Evolutionary conservation across 2,888 invertebrate species (phyloP).

Genomic region (Drosophila picticornis): DNA sequence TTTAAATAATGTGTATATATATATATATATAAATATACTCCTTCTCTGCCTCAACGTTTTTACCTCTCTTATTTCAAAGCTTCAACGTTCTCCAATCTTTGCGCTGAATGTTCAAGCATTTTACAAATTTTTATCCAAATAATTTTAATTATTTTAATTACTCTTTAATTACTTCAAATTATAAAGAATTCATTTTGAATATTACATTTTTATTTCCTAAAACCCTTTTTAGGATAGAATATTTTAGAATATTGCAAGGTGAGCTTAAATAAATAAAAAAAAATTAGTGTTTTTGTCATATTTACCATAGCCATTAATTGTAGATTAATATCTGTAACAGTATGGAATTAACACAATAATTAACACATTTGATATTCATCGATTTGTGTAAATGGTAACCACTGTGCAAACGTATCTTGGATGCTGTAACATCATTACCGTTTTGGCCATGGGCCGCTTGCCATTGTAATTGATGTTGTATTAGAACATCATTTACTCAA

Average conservation of each 20-base stretch:
- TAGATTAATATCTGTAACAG: neutral
- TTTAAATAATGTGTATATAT: neutral
- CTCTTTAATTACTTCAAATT: too few species aligned
- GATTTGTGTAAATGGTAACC: neutral
- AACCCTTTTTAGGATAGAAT: neutral
- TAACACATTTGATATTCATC: neutral
- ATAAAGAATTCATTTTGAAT: neutral
- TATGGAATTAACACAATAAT: neutral
- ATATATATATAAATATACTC: neutral
- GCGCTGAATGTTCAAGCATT: neutral
- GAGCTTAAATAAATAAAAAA: neutral
- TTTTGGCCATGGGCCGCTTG: slow-evolving; percentile 74
- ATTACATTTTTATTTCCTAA: neutral
- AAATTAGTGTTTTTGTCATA: neutral
- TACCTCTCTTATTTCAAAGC: neutral
- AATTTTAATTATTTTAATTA: neutral
- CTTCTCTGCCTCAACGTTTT: neutral
- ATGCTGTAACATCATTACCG: slow-evolving; percentile 71
- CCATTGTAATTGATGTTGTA: slow-evolving; percentile 80
- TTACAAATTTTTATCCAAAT: neutral
- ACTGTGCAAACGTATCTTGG: slow-evolving; percentile 60
- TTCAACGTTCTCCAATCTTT: neutral
- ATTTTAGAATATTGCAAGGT: too few species aligned
- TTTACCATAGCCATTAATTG: neutral
- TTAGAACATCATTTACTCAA: slow-evolving; percentile 81